These are phyloP conservation scores for Sebastes trivittatus DNA, from an alignment of 2,797 vertebrate species.

Conservation along the genomic window DNA sequence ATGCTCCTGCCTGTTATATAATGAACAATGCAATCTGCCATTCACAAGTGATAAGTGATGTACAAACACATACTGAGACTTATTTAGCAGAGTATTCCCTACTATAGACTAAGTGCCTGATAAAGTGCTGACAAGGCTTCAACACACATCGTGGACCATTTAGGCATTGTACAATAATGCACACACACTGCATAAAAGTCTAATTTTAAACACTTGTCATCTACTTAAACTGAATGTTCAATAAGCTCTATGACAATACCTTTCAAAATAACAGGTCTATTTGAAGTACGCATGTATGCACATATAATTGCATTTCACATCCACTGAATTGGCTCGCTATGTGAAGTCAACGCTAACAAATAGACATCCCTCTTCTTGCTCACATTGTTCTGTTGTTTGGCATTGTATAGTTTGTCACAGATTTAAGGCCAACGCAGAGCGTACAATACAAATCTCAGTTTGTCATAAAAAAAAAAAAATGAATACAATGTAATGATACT, in stretches of 20 bases:
- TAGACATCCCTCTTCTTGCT: slow-evolving; percentile 10
- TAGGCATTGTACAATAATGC: slow-evolving; percentile 31
- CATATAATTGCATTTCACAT: neutral
- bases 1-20: neutral
- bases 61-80: neutral
- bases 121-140: slow-evolving; percentile 51
- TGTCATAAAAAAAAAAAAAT: slow-evolving; percentile 18
- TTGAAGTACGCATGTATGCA: neutral
- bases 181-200: neutral
- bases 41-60: neutral
- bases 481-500: slow-evolving; percentile 55
- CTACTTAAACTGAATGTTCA: slow-evolving; percentile 16
- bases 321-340: neutral
- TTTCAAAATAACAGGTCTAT: neutral
- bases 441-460: slow-evolving; percentile 48
- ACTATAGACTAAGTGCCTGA: slow-evolving; percentile 10
- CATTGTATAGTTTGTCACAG: neutral
- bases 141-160: slow-evolving; percentile 32
- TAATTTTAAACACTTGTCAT: neutral
- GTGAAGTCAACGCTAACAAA: neutral
- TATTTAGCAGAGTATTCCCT: neutral
- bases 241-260: neutral
- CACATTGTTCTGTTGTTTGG: slow-evolving; percentile 25
- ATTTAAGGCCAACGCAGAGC: slow-evolving; percentile 11
- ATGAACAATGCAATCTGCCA: neutral